phyloP scores from a whole-genome alignment of 1,140 invertebrate species.

The Listronotus bonariensis region DNA sequence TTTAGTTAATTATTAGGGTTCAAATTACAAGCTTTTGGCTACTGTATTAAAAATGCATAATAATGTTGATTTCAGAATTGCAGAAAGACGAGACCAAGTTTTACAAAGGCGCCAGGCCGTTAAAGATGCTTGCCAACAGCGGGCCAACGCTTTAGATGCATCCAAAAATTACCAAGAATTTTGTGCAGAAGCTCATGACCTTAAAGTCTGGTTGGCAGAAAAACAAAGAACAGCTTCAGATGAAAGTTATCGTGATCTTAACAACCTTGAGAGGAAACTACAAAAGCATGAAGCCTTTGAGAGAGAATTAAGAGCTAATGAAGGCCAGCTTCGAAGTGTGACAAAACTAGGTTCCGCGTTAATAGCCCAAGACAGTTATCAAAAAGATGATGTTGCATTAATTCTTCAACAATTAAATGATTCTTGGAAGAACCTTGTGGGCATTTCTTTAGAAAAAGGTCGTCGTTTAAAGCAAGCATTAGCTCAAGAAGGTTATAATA shows the following conservation, averaged over 20 bases:
- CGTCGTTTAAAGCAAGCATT: conserved; percentile 76
- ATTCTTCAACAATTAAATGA: conserved; percentile 72
- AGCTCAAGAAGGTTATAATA: conserved; percentile 79
- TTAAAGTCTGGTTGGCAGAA: conserved; percentile 87
- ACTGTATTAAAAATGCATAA: conserved; percentile 15
- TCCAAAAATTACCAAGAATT: conserved; percentile 85
- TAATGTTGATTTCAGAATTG: conserved; percentile 63
- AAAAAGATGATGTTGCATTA: conserved; percentile 68
- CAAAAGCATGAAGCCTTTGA: conserved; percentile 99
- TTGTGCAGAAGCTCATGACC: conserved; percentile 85
- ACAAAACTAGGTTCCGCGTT: conserved; percentile 78
- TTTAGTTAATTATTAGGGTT: too few relatives aligned
- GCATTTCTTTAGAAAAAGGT: conserved; percentile 81
- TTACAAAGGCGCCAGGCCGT: conserved; percentile 73
- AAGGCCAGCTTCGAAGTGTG: conserved; percentile 82
- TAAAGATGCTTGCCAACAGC: conserved; percentile 72
- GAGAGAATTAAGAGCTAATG: conserved; percentile 89
- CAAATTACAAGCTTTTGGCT: too few relatives aligned
- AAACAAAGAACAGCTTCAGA: conserved; percentile 91
- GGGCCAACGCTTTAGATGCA: conserved; percentile 74
- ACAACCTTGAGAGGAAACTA: conserved; percentile 89
- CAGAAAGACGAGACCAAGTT: conserved; percentile 76
- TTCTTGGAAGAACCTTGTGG: conserved; percentile 73
- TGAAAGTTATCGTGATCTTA: conserved; percentile 90
- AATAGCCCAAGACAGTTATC: conserved; percentile 72